Evolutionary conservation across 1,140 invertebrate species (phyloP), one percentile per base, ranked within the genome.

Genomic region (Hydropsyche tenuis): DNA sequence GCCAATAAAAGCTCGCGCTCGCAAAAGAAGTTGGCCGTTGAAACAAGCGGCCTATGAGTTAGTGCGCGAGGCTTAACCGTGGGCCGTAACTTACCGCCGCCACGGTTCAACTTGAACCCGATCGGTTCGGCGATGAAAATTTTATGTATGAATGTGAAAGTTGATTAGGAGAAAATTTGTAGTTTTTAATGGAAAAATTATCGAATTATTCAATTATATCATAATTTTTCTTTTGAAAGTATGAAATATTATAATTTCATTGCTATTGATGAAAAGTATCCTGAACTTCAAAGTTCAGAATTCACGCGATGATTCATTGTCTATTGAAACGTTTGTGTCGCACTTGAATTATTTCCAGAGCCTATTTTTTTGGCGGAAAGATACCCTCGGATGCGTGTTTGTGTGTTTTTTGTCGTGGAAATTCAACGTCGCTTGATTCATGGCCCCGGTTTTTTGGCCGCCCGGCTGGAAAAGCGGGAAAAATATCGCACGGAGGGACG

Each of bases 381-480:
- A 68, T 68, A 62, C 22, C 56, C 5, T 37, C 30, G 30, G 30
- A 37, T 37, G 30, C 30, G 23, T 60, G 56, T 60, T 20, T 60
- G 23, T 25, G 56, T 25, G 12, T 5, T 60, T 60, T 25, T 60
- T 23, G 30, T 37, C 30, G 60, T 23, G 18, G 27, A 68, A 68
- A 68, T 68, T 42, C 65, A 37, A 23, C 43, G 6, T 14, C 43
- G 23, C 16, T 68, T 68, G 65, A 68, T 68, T 68, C 65, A 68
- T 68, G 37, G 43, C 65, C n/a, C 11, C 16, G 20, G 3, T 68
- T 68, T 65, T 68, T 68, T 43, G 63, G 37, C 18, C 37, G 30
- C 62, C n/a, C n/a, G n/a, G n/a, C n/a, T n/a, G n/a, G 14, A 23
- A 23, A 3, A 16, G 12, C 20, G 6, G 20, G 45, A 42, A 18